These are phyloP conservation scores for Penaeus indicus DNA, from an alignment of 1,140 invertebrate species.

Conservation along the genomic window DNA sequence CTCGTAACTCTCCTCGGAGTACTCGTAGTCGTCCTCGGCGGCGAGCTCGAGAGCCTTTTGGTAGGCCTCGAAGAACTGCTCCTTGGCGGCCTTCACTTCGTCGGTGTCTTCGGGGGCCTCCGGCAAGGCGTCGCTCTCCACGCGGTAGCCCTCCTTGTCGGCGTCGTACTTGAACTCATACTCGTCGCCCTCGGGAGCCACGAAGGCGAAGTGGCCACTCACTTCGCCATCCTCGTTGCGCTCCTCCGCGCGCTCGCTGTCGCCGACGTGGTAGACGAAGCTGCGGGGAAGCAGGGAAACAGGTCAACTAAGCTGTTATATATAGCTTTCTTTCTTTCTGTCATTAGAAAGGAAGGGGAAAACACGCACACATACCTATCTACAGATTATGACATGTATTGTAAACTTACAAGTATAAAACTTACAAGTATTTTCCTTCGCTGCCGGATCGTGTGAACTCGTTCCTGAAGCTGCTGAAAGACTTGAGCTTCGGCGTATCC, in stretches of 20 bases:
- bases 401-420: background rate
- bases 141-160: constrained; percentile 68
- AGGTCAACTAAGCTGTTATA: background rate
- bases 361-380: background rate
- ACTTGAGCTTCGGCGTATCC: background rate
- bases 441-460: constrained; percentile 21
- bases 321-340: background rate
- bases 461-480: constrained; percentile 49
- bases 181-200: constrained; percentile 69
- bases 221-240: constrained; percentile 69
- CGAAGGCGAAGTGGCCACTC: constrained; percentile 70
- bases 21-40: constrained; percentile 60
- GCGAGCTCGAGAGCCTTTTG: constrained; percentile 59
- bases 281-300: constrained; percentile 20
- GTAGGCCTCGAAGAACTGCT: constrained; percentile 63
- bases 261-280: constrained; percentile 63
- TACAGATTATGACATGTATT: background rate
- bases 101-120: constrained; percentile 65
- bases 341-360: background rate
- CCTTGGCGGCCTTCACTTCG: constrained; percentile 64
- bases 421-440: constrained; percentile 45
- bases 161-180: constrained; percentile 70
- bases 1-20: constrained; percentile 46
- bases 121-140: constrained; percentile 65
- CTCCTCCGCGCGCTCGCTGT: constrained; percentile 59